Percentiles rank a stretch among this genome's conserved stretches.
Evolutionary conservation across 1,140 invertebrate species (phyloP).

Genomic region (Cherax quadricarinatus): DNA sequence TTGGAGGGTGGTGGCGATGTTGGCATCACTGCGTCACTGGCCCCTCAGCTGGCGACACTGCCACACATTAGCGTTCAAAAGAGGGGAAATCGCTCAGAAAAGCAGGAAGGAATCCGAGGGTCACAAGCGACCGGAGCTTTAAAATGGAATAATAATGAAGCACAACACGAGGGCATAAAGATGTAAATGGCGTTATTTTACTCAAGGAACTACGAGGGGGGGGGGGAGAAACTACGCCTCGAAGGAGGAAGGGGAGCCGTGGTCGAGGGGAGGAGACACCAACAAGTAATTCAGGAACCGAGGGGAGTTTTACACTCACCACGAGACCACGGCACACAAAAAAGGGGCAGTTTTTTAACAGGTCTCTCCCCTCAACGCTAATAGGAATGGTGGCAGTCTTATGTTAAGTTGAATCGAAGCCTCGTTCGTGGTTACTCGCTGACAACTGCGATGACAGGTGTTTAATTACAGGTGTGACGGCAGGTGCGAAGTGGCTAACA

Average conservation of each 20-base stretch:
- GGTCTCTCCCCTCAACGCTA: not conserved
- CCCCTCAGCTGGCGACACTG: not conserved
- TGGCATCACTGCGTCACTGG: conserved; percentile 6
- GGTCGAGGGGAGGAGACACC: not conserved
- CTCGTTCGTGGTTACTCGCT: not conserved
- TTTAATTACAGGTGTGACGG: not conserved
- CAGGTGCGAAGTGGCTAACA: not conserved
- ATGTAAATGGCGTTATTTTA: conserved; percentile 53
- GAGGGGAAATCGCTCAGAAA: conserved; percentile 24
- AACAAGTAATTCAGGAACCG: not conserved
- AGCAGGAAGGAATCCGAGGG: conserved; percentile 55
- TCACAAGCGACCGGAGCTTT: conserved; percentile 51
- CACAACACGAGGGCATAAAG: conserved; percentile 54
- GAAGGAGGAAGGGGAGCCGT: not conserved
- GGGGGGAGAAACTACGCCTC: not conserved
- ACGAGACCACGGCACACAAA: not conserved
- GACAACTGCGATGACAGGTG: not conserved
- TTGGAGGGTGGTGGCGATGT: not conserved
- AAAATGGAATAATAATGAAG: conserved; percentile 62
- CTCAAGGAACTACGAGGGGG: conserved; percentile 15
- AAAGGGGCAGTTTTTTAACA: not conserved
- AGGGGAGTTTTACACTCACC: not conserved
- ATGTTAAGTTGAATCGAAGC: not conserved
- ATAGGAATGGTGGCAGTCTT: not conserved
- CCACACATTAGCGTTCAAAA: conserved; percentile 5